phyloP scores from a whole-genome alignment of 2,797 vertebrate species.

The Macropus fuliginosus region DNA sequence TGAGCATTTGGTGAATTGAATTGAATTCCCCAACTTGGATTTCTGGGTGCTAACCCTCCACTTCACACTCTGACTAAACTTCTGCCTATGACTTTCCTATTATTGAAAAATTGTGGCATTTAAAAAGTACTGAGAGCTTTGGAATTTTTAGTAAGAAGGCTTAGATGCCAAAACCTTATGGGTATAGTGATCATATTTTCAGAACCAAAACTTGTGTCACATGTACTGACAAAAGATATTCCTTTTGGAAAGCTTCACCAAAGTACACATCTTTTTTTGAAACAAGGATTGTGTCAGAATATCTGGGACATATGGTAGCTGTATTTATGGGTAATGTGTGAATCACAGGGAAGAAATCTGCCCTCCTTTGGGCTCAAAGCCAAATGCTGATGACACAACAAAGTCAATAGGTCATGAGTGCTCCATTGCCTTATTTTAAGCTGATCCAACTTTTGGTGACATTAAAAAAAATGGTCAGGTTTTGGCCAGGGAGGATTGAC shows the following conservation, averaged over 20 bases:
- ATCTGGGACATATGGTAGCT: background rate
- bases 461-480: background rate
- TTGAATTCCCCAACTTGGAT: background rate
- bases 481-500: background rate
- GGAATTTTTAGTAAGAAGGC: slow-evolving; percentile 6
- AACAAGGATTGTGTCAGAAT: background rate
- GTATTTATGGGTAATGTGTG: slow-evolving; percentile 18
- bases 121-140: slow-evolving; percentile 22
- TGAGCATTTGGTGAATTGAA: background rate
- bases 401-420: background rate
- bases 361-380: background rate
- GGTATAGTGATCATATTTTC: background rate
- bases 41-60: background rate
- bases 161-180: background rate
- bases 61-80: background rate
- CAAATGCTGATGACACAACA: background rate
- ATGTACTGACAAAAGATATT: background rate
- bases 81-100: background rate
- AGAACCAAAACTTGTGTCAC: background rate
- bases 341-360: slow-evolving; percentile 15
- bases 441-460: background rate
- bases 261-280: background rate
- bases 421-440: background rate
- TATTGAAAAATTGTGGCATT: background rate
- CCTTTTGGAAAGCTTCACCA: background rate